Percentiles rank a stretch among this genome's conserved stretches.
Evolutionary conservation across 2,113 vertebrate species (phyloP).

Genomic region (Boleophthalmus pectinirostris): DNA sequence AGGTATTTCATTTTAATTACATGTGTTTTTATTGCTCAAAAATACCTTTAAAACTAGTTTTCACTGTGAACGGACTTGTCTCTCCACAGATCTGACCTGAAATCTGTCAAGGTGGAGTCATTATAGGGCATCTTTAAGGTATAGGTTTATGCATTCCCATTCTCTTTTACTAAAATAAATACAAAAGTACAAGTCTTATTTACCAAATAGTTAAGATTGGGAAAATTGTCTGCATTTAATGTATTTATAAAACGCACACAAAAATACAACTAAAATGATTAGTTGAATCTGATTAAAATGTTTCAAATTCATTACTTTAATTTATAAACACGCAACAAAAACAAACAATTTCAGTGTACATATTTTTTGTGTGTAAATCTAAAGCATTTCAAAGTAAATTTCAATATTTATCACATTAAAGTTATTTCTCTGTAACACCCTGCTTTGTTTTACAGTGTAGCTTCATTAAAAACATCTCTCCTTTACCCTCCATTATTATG

Average conservation of each 20-base stretch:
- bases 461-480: slow-evolving; percentile 59
- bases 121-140: too few species aligned
- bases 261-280: not conserved
- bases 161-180: not conserved
- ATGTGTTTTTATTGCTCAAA: too few species aligned
- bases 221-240: not conserved
- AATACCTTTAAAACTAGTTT: too few species aligned
- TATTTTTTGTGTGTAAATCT: not conserved
- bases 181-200: not conserved
- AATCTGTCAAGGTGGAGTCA: too few species aligned
- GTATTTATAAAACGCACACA: not conserved
- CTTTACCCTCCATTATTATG: slow-evolving; percentile 54
- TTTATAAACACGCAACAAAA: not conserved
- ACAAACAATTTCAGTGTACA: not conserved
- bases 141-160: too few species aligned
- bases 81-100: too few species aligned
- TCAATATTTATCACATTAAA: too few species aligned
- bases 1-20: too few species aligned
- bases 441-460: slow-evolving; percentile 15
- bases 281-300: not conserved
- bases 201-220: not conserved
- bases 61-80: too few species aligned
- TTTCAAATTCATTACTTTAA: not conserved
- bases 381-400: not conserved
- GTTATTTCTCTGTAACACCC: not conserved